Base-by-base conservation (phyloP, 1,140 invertebrate species). In the Diabrotica virgifera region DNA sequence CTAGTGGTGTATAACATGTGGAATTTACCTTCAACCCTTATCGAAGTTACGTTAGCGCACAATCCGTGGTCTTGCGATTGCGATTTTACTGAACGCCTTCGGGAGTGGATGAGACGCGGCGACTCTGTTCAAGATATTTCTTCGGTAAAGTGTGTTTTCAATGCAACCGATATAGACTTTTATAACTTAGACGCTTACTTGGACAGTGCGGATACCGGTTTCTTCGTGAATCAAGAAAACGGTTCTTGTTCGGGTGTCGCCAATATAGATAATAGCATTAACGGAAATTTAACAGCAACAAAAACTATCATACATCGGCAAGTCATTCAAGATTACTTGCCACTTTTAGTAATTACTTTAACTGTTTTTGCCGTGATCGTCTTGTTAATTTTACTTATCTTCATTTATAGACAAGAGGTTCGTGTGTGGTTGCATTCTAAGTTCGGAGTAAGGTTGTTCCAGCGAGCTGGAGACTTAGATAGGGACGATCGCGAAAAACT, bases 11-110 rank as follows among this genome's bases (percentile, higher is more conserved):
- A 92, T 70, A 83, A 89, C 24, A 85, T 94, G 7, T 95, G 92
- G 91, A 84, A 89, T 69, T 79, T 93, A 70, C 85, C 87, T 60
- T 79, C 83, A 0, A 81, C 85, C 6, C 81, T 95, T 52, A 85
- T 82, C 35, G 85, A 89, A 72, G 77, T 94, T 61, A 87, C 84
- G 0, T 77, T 96, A 37, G 84, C 89, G 0, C 85, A 83, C 5
- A 96, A 96, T 78, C 90, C 90, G 5, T 96, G 93, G 93, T 89
- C 88, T 36, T 96, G 94, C 78, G 88, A 92, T 63, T 96, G 94
- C 80, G 87, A 90, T 68, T 94, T 91, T 74, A 85, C 90, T 7
- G 87, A 89, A 74, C 85, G 87, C 74, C 87, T 93, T 72, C 86
- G 90, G 63, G 89, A 93, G 73, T 96, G 91, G 87, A 84, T 90